Percentiles rank a stretch among this genome's conserved stretches.
Evolutionary conservation across 1,140 invertebrate genomes (phyloP).

Genomic region (Microvelia longipes): DNA sequence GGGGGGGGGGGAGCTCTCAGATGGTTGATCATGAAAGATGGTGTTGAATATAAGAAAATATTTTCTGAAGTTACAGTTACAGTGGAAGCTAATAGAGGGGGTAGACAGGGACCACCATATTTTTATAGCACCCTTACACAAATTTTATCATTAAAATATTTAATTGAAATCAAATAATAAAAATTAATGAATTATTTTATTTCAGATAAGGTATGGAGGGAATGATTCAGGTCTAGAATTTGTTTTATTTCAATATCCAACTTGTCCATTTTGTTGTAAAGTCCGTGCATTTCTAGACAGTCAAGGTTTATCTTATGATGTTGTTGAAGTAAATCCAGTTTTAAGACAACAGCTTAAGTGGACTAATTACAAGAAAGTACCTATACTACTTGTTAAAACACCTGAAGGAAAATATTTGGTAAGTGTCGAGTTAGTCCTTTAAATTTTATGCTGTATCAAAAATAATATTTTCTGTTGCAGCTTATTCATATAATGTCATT

Average conservation of each 20-base stretch:
- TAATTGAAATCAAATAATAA: too few relatives aligned
- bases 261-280: constrained; percentile 98
- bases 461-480: too few relatives aligned
- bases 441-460: too few relatives aligned
- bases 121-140: too few relatives aligned
- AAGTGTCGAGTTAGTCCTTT: constrained; percentile 13
- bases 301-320: constrained; percentile 83
- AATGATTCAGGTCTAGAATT: constrained; percentile 65
- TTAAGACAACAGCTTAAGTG: constrained; percentile 80
- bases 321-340: constrained; percentile 94
- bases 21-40: too few relatives aligned
- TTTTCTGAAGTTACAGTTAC: too few relatives aligned
- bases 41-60: too few relatives aligned
- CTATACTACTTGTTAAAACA: constrained; percentile 69
- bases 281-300: constrained; percentile 87
- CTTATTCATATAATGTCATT: neutral
- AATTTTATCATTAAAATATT: too few relatives aligned
- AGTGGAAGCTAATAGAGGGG: too few relatives aligned
- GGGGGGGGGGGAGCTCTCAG: too few relatives aligned
- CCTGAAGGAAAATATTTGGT: constrained; percentile 48
- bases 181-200: constrained; percentile 17
- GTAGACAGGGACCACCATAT: too few relatives aligned
- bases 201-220: constrained; percentile 42
- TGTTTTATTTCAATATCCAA: constrained; percentile 88
- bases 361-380: constrained; percentile 90